Conservation (phyloP, 2,797 vertebrate species). For the Zalophus californianus region DNA sequence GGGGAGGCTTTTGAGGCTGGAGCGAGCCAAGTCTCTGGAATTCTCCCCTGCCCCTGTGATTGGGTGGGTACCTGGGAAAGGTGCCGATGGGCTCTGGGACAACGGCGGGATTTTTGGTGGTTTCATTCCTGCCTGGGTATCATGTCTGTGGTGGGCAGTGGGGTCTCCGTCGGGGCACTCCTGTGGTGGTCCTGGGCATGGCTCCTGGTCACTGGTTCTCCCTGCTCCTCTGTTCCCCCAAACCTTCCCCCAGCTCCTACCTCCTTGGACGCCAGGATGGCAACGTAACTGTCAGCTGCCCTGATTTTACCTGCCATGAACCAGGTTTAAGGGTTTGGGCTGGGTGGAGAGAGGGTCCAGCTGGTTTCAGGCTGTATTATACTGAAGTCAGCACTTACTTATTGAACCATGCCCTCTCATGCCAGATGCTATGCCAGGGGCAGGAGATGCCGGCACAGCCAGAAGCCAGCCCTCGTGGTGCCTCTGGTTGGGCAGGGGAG, state of each 20-base stretch:
- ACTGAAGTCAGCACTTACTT: rapidly evolving
- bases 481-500: not conserved
- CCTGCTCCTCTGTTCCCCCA: rapidly evolving
- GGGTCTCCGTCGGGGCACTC: not conserved
- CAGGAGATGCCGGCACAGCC: not conserved
- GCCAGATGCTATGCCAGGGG: not conserved
- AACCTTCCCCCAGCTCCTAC: rapidly evolving
- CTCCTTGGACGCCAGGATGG: no score
- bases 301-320: not conserved
- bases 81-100: not conserved
- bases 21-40: not conserved
- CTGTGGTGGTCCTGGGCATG: rapidly evolving
- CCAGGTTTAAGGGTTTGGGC: not conserved
- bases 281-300: rapidly evolving
- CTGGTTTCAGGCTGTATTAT: not conserved
- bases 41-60: not conserved
- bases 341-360: not conserved
- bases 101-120: not conserved
- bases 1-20: not conserved
- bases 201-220: rapidly evolving
- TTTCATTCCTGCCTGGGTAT: not conserved
- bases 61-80: not conserved
- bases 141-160: not conserved
- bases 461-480: not conserved
- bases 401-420: rapidly evolving